Conservation (phyloP, 2,113 vertebrate genomes). For the Oryzias woworae region DNA sequence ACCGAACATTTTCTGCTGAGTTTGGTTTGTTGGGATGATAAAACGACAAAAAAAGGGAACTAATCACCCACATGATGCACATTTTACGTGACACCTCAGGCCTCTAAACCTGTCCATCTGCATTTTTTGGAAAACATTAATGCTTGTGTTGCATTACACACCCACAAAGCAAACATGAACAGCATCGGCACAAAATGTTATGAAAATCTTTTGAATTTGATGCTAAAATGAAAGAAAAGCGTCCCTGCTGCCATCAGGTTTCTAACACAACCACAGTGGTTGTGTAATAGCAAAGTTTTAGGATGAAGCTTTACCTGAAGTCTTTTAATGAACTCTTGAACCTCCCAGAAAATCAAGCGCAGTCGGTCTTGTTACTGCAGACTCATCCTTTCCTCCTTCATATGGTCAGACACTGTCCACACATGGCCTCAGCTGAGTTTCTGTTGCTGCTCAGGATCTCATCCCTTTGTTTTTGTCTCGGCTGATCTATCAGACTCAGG, state of each 20-base stretch:
- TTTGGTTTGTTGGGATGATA: neutral
- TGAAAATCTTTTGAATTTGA: neutral
- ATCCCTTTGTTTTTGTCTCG: slow-evolving; percentile 40
- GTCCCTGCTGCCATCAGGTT: too few species aligned
- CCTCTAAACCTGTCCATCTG: slow-evolving; percentile 64
- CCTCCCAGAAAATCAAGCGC: neutral
- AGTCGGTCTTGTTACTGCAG: slow-evolving; percentile 8
- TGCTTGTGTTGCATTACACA: slow-evolving; percentile 5
- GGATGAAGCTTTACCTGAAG: slow-evolving; percentile 32
- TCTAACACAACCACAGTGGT: neutral
- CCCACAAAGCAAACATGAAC: slow-evolving; percentile 29
- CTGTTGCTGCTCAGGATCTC: slow-evolving; percentile 34
- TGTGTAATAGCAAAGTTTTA: neutral
- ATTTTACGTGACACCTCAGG: slow-evolving; percentile 13
- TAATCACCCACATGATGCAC: slow-evolving; percentile 6
- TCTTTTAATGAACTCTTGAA: slow-evolving; percentile 18
- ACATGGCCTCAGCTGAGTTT: slow-evolving; percentile 32
- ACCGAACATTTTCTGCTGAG: neutral
- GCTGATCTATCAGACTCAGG: slow-evolving; percentile 33
- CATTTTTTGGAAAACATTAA: slow-evolving; percentile 59
- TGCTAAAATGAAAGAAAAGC: neutral
- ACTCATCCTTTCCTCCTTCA: slow-evolving; percentile 28
- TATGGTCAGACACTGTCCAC: neutral
- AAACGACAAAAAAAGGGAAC: neutral
- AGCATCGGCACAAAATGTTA: neutral